These are phyloP conservation scores for Hephaestus fuliginosus DNA, from an alignment of 2,797 vertebrate species.

Conservation along the genomic window DNA sequence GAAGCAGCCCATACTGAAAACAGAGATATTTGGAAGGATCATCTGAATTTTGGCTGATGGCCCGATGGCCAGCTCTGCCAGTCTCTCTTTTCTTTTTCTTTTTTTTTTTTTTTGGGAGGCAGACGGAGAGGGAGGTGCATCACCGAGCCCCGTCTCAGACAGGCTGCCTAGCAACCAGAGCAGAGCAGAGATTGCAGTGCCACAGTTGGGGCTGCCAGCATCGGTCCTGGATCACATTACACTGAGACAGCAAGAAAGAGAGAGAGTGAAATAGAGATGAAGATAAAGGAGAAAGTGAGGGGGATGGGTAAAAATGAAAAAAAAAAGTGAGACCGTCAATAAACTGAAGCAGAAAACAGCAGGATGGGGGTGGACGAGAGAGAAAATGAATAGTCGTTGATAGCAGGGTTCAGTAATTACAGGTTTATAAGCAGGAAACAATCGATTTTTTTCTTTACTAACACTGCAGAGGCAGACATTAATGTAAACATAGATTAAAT, in stretches of 20 bases:
- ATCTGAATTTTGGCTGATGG: constrained; percentile 60
- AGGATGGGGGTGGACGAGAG: constrained; percentile 19
- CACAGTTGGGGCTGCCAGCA: constrained; percentile 77
- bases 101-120: constrained; percentile 46
- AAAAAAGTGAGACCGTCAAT: constrained; percentile 40
- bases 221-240: constrained; percentile 84
- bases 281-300: constrained; percentile 69
- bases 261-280: constrained; percentile 73
- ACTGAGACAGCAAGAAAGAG: constrained; percentile 83
- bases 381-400: constrained; percentile 43
- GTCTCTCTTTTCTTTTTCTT: constrained; percentile 10
- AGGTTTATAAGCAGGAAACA: constrained; percentile 51
- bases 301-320: constrained; percentile 59
- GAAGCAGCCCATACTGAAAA: constrained; percentile 47
- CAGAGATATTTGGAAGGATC: constrained; percentile 39
- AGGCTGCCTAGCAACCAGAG: constrained; percentile 85
- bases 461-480: constrained; percentile 8
- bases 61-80: constrained; percentile 35
- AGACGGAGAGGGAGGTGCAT: constrained; percentile 70
- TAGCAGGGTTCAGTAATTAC: constrained; percentile 43
- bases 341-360: constrained; percentile 43
- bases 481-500: constrained; percentile 33
- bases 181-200: constrained; percentile 77
- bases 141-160: constrained; percentile 65
- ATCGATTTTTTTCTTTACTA: constrained; percentile 36